A percentile compares a stretch with the other conserved stretches of the same genome.
phyloP scores from a whole-genome alignment of 1,140 invertebrate species.

The Sinonovacula constricta region DNA sequence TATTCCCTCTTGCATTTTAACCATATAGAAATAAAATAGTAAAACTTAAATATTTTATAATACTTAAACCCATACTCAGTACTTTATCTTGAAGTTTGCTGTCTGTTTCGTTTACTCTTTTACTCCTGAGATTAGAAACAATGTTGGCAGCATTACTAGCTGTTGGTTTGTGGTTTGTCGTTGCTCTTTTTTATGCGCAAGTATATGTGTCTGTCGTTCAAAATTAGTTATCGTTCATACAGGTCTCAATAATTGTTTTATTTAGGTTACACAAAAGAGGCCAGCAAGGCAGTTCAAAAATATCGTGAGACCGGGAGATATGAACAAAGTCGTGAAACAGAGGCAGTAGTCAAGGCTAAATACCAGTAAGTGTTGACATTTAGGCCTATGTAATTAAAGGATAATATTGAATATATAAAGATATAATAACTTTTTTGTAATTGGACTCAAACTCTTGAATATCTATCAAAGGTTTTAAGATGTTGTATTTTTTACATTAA shows the following conservation, averaged over 20 bases:
- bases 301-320: slow-evolving; percentile 71
- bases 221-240: too few relatives aligned
- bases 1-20: too few relatives aligned
- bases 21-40: too few relatives aligned
- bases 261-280: slow-evolving; percentile 73
- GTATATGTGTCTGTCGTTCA: too few relatives aligned
- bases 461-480: not conserved
- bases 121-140: too few relatives aligned
- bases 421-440: not conserved
- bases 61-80: too few relatives aligned
- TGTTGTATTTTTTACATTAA: not conserved
- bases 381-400: not conserved
- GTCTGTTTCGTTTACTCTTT: too few relatives aligned
- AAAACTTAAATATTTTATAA: too few relatives aligned
- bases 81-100: too few relatives aligned
- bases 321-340: slow-evolving; percentile 68
- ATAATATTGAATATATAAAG: not conserved
- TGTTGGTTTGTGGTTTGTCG: too few relatives aligned
- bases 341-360: slow-evolving; percentile 77
- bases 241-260: slow-evolving; percentile 23
- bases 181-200: too few relatives aligned
- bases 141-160: too few relatives aligned
- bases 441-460: not conserved
- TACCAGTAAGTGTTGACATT: slow-evolving; percentile 71
- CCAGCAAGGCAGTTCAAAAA: slow-evolving; percentile 68